Conservation (phyloP, 2,113 vertebrate species). For the Podilymbus podiceps region DNA sequence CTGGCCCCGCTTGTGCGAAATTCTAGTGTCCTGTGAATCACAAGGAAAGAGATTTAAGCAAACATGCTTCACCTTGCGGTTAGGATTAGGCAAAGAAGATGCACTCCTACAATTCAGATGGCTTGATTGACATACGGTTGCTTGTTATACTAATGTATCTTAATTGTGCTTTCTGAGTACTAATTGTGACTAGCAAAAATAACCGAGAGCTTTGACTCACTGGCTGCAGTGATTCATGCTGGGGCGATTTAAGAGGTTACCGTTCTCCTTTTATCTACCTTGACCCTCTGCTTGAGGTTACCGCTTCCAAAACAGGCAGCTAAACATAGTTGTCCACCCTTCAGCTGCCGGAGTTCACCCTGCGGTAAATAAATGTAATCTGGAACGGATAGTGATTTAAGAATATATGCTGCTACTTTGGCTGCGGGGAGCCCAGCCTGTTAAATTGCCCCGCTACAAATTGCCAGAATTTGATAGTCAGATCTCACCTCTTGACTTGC, state of each 20-base stretch:
- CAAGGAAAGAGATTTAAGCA: neutral
- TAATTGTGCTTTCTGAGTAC: constrained; percentile 1
- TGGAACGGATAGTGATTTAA: fast-evolving
- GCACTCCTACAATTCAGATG: neutral
- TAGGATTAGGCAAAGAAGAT: neutral
- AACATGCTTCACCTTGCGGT: fast-evolving
- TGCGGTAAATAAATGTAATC: fast-evolving
- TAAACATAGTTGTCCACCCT: neutral
- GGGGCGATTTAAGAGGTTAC: neutral
- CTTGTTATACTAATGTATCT: neutral
- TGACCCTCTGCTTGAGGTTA: neutral
- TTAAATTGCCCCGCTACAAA: neutral
- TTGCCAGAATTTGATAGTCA: neutral
- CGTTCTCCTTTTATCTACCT: neutral
- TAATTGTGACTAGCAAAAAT: neutral
- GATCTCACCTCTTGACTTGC: neutral
- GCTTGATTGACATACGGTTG: neutral
- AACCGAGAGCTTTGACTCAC: neutral
- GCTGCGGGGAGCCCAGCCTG: neutral
- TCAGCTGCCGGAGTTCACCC: neutral
- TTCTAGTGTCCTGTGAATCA: neutral
- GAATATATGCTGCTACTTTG: neutral
- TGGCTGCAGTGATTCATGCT: neutral
- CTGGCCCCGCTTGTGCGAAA: fast-evolving
- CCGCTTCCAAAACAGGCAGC: neutral